These are phyloP conservation scores for Phytoseiulus persimilis DNA, from an alignment of 2,888 invertebrate species.

Conservation along the genomic window DNA sequence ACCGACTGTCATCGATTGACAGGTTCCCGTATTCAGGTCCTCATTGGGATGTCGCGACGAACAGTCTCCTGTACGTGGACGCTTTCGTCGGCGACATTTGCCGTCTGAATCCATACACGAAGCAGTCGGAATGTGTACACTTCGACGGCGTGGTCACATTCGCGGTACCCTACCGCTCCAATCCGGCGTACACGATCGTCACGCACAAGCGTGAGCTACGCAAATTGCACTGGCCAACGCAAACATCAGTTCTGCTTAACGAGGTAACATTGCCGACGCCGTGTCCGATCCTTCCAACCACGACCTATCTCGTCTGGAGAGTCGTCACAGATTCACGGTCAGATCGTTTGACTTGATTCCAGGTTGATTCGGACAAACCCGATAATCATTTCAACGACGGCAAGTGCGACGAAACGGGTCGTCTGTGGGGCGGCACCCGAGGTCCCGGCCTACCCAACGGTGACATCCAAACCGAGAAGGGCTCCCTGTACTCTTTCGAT, in stretches of 20 bases:
- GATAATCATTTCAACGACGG: constrained; percentile 67
- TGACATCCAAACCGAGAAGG: constrained; percentile 40
- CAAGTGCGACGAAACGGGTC: constrained; percentile 65
- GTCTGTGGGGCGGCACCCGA: constrained; percentile 63
- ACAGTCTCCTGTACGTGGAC: constrained; percentile 45
- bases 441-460: constrained; percentile 41
- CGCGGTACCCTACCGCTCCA: constrained; percentile 43
- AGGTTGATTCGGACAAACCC: constrained; percentile 54
- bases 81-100: constrained; percentile 44
- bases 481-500: constrained; percentile 39
- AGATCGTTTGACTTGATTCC: background rate
- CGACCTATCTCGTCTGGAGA: background rate
- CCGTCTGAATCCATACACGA: constrained; percentile 43
- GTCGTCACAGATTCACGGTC: background rate
- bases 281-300: background rate
- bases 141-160: constrained; percentile 43
- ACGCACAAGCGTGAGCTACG: constrained; percentile 41
- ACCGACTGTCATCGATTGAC: background rate
- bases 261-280: background rate
- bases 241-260: constrained; percentile 41
- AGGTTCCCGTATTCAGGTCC: constrained; percentile 42
- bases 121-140: constrained; percentile 42
- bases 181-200: constrained; percentile 43
- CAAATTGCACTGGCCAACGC: constrained; percentile 44
- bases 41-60: constrained; percentile 44